Evolutionary conservation across 2,888 invertebrate genomes (phyloP), one percentile per base, ranked within the genome.

Genomic region (Mesorhabditis belari): DNA sequence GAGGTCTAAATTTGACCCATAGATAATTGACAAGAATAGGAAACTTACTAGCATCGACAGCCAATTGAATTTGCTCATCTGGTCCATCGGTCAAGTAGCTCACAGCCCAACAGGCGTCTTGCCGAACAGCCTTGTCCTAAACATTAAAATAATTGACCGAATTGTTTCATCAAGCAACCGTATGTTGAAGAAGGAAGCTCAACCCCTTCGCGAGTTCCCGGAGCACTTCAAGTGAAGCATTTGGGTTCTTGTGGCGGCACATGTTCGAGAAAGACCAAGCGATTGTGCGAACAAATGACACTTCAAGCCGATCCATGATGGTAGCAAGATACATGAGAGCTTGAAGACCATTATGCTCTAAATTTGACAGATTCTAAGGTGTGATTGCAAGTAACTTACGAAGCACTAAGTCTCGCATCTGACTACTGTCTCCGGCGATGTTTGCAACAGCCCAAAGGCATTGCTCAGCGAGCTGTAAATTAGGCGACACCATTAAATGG

Each of bases 181-280:
- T 6, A 51, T 68, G 66, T 50, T 60, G 58, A 25, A 72, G 63
- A 17, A 72, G 65, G 23, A 53, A 57, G 52, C 54, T 58, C 25
- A 71, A 65, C 4, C 69, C 74, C 6, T 51, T 28, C 26, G 69
- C 54, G 23, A 74, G 67, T 23, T 62, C 63, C 19, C 57, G 56
- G 23, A 74, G 69, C 19, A 71, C 67, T 3, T 66, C 62, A 21
- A 71, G 25, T 21, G 73, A 60, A 3, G 75, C 67, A 54, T 73
- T 89, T 49, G 96, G 96, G 84, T 90, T 92, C 85, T 96, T 96
- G 60, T 96, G 95, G 80, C 96, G 87, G 82, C 95, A 96, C 71
- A 98, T 85, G 85, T 98, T 98, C 52, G 95, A 95, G 65, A 96
- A 85, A 52, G 94, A 91, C 96, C 96, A 98, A 24, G 80, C 73